Conservation (phyloP, 1,140 invertebrate genomes). For the Drosophila ercepeae region DNA sequence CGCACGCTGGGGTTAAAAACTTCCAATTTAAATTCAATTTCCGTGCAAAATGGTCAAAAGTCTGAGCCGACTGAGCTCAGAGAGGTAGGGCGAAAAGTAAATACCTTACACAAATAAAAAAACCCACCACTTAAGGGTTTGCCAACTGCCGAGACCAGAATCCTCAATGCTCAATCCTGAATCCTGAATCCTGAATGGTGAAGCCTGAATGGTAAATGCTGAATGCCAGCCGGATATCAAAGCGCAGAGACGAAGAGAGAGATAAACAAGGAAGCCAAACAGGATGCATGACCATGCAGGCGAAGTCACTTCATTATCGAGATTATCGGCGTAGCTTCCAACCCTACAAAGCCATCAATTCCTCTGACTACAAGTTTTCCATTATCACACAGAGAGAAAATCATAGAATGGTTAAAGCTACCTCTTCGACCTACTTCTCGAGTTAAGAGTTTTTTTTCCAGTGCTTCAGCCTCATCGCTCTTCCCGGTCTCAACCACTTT, state of each 20-base stretch:
- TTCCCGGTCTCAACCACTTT: constrained; percentile 22
- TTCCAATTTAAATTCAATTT: constrained; percentile 82
- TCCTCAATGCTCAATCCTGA: constrained; percentile 9
- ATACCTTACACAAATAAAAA: constrained; percentile 49
- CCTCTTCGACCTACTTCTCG: too few species aligned
- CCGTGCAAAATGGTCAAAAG: constrained; percentile 81
- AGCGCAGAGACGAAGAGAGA: constrained; percentile 53
- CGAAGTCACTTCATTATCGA: constrained; percentile 82
- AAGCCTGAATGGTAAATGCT: constrained; percentile 9
- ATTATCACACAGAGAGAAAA: constrained; percentile 25
- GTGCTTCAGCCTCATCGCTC: constrained; percentile 16
- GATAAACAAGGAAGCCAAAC: constrained; percentile 48
- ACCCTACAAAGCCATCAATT: constrained; percentile 59
- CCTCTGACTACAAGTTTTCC: constrained; percentile 26
- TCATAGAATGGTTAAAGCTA: rapidly evolving
- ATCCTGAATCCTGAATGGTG: constrained; percentile 10
- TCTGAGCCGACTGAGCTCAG: constrained; percentile 63
- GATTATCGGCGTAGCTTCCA: constrained; percentile 80
- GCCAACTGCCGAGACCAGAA: constrained; percentile 25
- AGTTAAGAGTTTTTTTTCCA: neutral
- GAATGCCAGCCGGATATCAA: constrained; percentile 73
- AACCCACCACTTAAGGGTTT: constrained; percentile 76
- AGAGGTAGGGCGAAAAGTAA: constrained; percentile 22
- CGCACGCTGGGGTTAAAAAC: constrained; percentile 78
- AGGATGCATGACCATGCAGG: constrained; percentile 75